Conservation (phyloP, 2,113 vertebrate species). For the Caloenas nicobarica region DNA sequence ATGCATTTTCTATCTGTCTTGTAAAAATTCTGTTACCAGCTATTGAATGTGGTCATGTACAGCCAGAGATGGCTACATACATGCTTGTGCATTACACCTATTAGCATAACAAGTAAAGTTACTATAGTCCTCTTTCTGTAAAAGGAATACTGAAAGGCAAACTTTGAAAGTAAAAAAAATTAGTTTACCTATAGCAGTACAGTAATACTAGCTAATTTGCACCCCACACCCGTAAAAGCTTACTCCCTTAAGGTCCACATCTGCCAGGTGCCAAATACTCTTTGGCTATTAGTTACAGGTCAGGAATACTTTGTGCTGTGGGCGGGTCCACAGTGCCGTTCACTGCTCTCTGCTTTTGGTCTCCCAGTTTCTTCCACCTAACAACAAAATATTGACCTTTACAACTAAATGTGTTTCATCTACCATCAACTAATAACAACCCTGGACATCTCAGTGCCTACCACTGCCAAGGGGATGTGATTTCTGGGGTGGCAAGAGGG, state of each 20-base stretch:
- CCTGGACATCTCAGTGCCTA: background rate
- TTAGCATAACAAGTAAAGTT: background rate
- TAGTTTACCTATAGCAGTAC: background rate
- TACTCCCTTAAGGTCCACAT: background rate
- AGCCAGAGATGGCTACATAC: background rate
- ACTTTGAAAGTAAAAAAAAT: background rate
- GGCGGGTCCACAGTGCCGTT: background rate
- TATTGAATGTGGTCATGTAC: fast-evolving
- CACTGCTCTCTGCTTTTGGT: background rate
- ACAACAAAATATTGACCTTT: background rate
- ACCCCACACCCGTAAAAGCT: background rate
- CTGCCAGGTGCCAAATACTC: background rate
- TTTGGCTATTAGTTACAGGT: background rate
- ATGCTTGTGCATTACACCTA: background rate
- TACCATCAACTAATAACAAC: background rate
- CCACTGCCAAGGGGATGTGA: background rate
- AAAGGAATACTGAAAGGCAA: background rate
- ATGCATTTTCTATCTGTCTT: background rate
- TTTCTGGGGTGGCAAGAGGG: background rate
- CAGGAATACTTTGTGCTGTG: background rate
- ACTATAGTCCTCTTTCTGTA: background rate
- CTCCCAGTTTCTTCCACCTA: background rate
- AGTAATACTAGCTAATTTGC: background rate
- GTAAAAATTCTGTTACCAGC: background rate
- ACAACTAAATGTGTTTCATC: background rate